A percentile compares a stretch with the other conserved stretches of the same genome.
These are phyloP conservation scores for Leptothorax acervorum DNA, from an alignment of 2,888 invertebrate species.

Conservation along the genomic window DNA sequence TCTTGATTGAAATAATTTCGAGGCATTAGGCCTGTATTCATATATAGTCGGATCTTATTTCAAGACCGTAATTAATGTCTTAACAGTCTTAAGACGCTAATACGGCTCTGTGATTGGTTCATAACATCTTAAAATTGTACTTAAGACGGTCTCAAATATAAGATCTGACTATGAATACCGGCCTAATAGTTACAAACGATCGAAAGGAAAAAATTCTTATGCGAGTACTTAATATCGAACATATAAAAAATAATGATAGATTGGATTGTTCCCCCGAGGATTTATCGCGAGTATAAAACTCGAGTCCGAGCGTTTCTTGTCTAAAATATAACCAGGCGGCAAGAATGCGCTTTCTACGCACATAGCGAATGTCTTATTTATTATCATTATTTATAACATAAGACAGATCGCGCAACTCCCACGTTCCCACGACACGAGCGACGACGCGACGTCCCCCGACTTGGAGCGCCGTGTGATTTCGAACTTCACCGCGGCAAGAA, in stretches of 20 bases:
- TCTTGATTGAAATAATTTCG: slow-evolving; percentile 17
- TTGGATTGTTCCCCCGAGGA: not conserved
- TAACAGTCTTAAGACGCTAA: too few relatives aligned
- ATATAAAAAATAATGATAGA: not conserved
- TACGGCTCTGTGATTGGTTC: too few relatives aligned
- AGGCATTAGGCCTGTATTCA: too few relatives aligned
- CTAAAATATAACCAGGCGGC: not conserved
- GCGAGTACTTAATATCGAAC: not conserved
- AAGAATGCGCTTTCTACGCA: not conserved
- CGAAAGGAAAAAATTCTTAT: not conserved
- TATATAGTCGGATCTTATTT: too few relatives aligned
- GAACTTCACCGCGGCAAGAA: not conserved
- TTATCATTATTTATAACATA: slow-evolving; percentile 17
- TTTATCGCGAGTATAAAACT: not conserved
- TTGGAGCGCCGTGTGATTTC: not conserved
- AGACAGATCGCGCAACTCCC: not conserved
- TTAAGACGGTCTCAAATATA: too few relatives aligned
- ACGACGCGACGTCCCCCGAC: not conserved
- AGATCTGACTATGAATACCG: too few relatives aligned
- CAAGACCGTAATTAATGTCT: too few relatives aligned
- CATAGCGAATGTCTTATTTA: not conserved
- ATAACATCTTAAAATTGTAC: too few relatives aligned
- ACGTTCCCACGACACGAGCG: slow-evolving; percentile 19
- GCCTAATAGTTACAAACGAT: too few relatives aligned
- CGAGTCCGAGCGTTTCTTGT: not conserved